Evolutionary conservation across 2,888 invertebrate species (phyloP), one percentile per base, ranked within the genome.

Genomic region (Amitus sp.): DNA sequence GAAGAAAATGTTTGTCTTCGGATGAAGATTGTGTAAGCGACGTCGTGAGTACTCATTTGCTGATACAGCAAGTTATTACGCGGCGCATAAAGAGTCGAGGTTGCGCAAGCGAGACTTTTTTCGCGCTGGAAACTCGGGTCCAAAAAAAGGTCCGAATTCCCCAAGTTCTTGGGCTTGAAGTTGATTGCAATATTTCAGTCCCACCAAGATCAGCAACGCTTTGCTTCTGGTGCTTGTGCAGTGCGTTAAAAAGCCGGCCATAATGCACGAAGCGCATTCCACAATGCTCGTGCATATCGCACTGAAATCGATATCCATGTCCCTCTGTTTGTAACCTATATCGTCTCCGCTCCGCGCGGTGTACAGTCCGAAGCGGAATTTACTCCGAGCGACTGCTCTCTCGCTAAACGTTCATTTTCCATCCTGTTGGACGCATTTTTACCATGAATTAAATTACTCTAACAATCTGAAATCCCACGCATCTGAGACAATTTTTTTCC

Each of bases 261-360:
- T 66, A 59, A 74, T 70, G 73, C 74, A 68, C 72, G 73, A 79
- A 71, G 74, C 73, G 68, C 78, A 79, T 79, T 80, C 77, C 78
- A 74, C 73, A 78, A 76, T 78, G 75, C 70, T 72, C 68, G 70
- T 73, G 71, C 75, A 74, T 77, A 73, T 72, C 71, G 70, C 65
- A 67, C 71, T 78, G 79, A 78, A 80, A 80, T 80, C 80, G 78
- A 80, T 80, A 79, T 67, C 74, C 75, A 74, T 71, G 76, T 75
- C 71, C 71, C 75, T 71, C 71, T 63, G 73, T 78, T 76, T 74
- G 74, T 77, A 78, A 78, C 78, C 76, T 76, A 79, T 75, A 75
- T 77, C 72, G 74, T 69, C 70, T 68, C 68, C 69, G 67, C 70
- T 68, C 68, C 69, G 67, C 56, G 59, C 62, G 62, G 56, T 43